Conservation (phyloP, 2,797 vertebrate genomes). For the Melanotaenia boesemani region DNA sequence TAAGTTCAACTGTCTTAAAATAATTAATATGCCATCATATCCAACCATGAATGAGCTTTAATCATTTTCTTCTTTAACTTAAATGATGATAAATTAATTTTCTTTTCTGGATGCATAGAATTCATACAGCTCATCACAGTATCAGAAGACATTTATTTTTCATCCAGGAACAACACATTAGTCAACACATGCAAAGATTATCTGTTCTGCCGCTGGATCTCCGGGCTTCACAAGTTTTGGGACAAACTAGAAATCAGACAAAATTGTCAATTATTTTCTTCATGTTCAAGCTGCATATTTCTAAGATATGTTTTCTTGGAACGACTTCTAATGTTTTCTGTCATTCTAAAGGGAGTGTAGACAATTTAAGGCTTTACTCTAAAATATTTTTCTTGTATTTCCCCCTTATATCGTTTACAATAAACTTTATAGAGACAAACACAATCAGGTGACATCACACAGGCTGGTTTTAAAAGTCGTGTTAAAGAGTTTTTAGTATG, state of each 20-base stretch:
- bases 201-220: conserved; percentile 49
- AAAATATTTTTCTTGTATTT: conserved; percentile 18
- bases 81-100: conserved; percentile 4
- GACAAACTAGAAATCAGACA: conserved; percentile 32
- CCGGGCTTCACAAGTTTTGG: conserved; percentile 45
- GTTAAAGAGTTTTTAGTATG: background rate
- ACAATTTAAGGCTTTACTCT: conserved; percentile 42
- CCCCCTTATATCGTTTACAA: conserved; percentile 6
- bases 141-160: conserved; percentile 62
- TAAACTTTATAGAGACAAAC: conserved; percentile 1
- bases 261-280: conserved; percentile 18
- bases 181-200: conserved; percentile 70
- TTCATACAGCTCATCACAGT: conserved; percentile 63
- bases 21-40: conserved; percentile 15
- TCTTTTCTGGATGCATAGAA: conserved; percentile 57
- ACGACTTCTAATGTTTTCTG: background rate
- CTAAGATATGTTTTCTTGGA: conserved; percentile 8
- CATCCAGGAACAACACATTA: conserved; percentile 63
- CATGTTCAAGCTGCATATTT: conserved; percentile 17
- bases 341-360: conserved; percentile 25
- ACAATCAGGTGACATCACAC: conserved; percentile 25
- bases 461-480: conserved; percentile 31
- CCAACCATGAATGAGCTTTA: background rate
- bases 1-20: conserved; percentile 4
- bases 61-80: conserved; percentile 13